Base-by-base conservation (phyloP, 2,797 vertebrate genomes). In the Urophycis tenuis region DNA sequence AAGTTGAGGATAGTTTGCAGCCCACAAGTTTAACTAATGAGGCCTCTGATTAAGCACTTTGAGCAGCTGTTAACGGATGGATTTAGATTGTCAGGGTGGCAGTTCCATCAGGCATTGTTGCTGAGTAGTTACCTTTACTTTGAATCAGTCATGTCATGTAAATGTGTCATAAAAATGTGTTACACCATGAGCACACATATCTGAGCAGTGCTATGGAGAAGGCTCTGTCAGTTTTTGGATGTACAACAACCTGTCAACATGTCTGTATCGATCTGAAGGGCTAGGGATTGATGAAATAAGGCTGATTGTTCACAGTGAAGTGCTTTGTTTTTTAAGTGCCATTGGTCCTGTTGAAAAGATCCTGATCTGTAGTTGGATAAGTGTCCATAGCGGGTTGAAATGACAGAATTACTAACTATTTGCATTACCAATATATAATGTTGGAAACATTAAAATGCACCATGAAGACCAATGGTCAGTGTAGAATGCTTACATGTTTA, bases 241-340 rank as follows among this genome's bases (percentile, higher is more conserved):
- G 72, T 82, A 81, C 77, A 86, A 73, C 72, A 73, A 78, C 79
- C 49, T 84, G 64, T 78, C 49, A n/a, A n/a, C 75, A 82, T 31
- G 79, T 82, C 41, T 79, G 49, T 83, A 81, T 81, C 69, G 72
- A 79, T 84, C 53, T 75, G 70, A 77, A 74, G 15, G 35, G 78
- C 77, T 75, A 84, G 74, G 73, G 49, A 30, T 34, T 67, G 77
- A 79, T 49, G 80, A 72, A 71, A 72, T 53, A 78, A 78, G 79
- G 84, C 25, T 31, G 82, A 89, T 84, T 85, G 86, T 86, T 89
- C 86, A 86, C 78, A 84, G 83, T 84, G 80, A 86, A 80, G 79
- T 88, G 83, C 83, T 87, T 88, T 89, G 78, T 60, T 82, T 88
- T 86, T 89, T 45, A 91, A 91, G 88, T 91, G 90, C 87, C 88